These are phyloP conservation scores for Zapus hudsonius DNA, from an alignment of 2,113 vertebrate species.

Conservation along the genomic window DNA sequence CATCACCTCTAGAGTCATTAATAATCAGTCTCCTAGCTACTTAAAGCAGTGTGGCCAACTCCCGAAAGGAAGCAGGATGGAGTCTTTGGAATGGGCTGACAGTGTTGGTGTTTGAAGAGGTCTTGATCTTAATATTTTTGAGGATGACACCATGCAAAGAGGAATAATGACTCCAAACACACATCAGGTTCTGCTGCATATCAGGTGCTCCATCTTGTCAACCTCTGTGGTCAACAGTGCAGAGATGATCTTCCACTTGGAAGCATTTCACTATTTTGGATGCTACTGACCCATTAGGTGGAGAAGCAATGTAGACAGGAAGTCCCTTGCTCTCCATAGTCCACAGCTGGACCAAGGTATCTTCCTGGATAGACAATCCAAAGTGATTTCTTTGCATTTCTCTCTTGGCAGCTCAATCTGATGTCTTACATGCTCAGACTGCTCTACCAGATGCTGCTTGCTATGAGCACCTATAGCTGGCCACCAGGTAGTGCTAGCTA, in stretches of 20 bases:
- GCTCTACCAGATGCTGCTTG: constrained; percentile 69
- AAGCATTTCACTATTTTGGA: constrained; percentile 68
- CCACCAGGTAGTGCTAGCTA: not conserved
- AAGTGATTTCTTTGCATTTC: no score
- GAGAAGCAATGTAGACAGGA: constrained; percentile 68
- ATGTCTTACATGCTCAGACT: constrained; percentile 60
- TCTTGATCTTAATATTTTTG: constrained; percentile 74
- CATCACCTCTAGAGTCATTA: not conserved
- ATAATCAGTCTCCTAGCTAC: not conserved
- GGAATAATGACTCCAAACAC: constrained; percentile 57
- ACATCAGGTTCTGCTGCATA: constrained; percentile 57
- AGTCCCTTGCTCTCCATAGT: constrained; percentile 54
- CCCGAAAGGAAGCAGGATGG: not conserved
- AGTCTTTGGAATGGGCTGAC: constrained; percentile 32
- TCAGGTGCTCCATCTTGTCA: constrained; percentile 56
- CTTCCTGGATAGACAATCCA: constrained; percentile 68
- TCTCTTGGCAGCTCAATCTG: constrained; percentile 54
- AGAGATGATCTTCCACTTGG: constrained; percentile 61
- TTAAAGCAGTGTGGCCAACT: not conserved
- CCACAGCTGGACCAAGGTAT: constrained; percentile 67
- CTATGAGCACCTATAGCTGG: constrained; percentile 21
- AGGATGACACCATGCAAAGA: constrained; percentile 66
- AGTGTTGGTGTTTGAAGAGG: not conserved
- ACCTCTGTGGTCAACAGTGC: constrained; percentile 48
- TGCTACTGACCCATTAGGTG: constrained; percentile 64